Percentiles rank a stretch among this genome's conserved stretches.
phyloP scores from a whole-genome alignment of 2,888 invertebrate genomes.

The Lepidonotus clava region DNA sequence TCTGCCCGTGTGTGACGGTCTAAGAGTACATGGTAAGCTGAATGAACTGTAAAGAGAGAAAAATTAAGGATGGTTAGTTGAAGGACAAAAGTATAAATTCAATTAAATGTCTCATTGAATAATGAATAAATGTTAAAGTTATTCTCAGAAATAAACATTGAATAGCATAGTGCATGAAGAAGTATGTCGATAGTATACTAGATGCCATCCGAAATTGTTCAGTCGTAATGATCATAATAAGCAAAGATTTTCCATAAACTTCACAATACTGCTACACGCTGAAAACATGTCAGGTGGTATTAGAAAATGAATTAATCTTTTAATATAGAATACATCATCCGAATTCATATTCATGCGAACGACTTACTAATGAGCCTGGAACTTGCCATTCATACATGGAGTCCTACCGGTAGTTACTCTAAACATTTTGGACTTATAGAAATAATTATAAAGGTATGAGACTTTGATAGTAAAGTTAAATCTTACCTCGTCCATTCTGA shows the following conservation, averaged over 20 bases:
- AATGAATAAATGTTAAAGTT: not conserved
- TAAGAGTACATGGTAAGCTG: conserved; percentile 60
- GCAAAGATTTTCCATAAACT: not conserved
- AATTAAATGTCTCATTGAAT: not conserved
- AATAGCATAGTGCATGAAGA: not conserved
- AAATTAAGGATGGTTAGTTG: not conserved
- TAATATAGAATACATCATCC: not conserved
- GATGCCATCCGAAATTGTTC: not conserved
- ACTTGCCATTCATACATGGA: not conserved
- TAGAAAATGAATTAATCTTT: not conserved
- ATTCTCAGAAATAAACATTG: not conserved
- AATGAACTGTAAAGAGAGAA: conserved; percentile 60
- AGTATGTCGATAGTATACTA: not conserved
- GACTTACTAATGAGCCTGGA: not conserved
- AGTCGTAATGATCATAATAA: not conserved
- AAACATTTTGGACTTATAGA: not conserved
- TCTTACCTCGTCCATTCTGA: conserved; percentile 63
- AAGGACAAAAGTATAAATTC: not conserved
- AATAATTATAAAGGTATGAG: not conserved
- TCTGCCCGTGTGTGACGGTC: not conserved
- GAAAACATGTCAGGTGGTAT: not conserved
- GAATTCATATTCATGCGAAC: not conserved
- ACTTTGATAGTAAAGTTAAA: not conserved
- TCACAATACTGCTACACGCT: not conserved
- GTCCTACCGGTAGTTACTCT: not conserved